phyloP scores from a whole-genome alignment of 2,888 invertebrate species.

The Tinea semifulvella region DNA sequence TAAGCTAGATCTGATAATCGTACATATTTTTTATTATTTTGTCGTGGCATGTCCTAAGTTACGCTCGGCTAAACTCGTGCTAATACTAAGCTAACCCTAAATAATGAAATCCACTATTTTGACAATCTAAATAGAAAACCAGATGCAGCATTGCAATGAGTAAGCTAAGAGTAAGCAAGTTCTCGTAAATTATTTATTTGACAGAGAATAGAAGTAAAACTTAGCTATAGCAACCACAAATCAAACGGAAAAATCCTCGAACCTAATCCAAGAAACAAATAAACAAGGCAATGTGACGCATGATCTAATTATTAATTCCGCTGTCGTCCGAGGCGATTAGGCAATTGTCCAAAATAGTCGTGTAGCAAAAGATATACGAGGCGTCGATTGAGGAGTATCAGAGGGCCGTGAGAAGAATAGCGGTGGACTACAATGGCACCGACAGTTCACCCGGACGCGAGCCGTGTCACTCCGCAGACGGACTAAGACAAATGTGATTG shows the following conservation, averaged over 20 bases:
- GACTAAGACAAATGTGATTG: conserved; percentile 8
- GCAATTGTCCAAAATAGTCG: conserved; percentile 34
- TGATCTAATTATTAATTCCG: conserved; percentile 33
- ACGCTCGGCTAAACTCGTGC: background rate
- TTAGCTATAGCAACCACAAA: background rate
- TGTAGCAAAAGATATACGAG: conserved; percentile 36
- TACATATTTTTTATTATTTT: too few species aligned
- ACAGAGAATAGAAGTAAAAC: too few species aligned
- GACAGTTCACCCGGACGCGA: conserved; percentile 8
- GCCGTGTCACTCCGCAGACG: background rate
- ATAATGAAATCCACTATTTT: too few species aligned
- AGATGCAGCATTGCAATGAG: too few species aligned
- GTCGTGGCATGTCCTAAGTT: too few species aligned
- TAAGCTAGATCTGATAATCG: too few species aligned
- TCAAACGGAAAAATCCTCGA: background rate
- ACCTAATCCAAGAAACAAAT: background rate
- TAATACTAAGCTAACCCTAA: too few species aligned
- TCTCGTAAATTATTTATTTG: too few species aligned
- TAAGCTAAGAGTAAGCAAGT: too few species aligned
- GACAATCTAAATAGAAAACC: too few species aligned
- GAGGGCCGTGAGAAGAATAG: conserved; percentile 4
- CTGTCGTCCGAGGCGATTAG: conserved; percentile 37
- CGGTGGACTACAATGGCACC: conserved; percentile 7
- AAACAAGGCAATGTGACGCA: background rate
- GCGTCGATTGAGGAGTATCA: conserved; percentile 43